A percentile compares a stretch with the other conserved stretches of the same genome.
phyloP scores from a whole-genome alignment of 2,797 vertebrate species.

The Potorous gilbertii region DNA sequence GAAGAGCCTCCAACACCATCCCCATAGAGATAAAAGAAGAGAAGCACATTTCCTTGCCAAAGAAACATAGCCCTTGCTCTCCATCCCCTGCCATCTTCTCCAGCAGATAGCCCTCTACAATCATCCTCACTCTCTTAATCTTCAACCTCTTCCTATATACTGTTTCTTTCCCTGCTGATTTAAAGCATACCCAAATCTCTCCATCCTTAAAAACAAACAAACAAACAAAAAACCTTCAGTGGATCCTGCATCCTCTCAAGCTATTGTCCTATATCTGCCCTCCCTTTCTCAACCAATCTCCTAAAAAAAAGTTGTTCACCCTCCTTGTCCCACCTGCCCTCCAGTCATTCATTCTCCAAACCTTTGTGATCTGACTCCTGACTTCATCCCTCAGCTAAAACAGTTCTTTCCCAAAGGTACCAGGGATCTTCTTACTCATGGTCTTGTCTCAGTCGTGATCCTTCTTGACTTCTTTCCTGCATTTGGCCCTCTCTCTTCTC shows the following conservation, averaged over 20 bases:
- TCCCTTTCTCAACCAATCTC: background rate
- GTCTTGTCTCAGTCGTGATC: no score
- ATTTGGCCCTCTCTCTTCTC: background rate
- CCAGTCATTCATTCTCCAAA: background rate
- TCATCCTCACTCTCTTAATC: background rate
- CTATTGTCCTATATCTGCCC: background rate
- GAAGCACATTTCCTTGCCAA: background rate
- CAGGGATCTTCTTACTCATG: background rate
- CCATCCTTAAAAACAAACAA: background rate
- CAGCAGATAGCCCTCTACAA: background rate
- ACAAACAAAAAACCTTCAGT: background rate
- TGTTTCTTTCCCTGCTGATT: background rate
- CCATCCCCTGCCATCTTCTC: background rate
- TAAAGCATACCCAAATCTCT: background rate
- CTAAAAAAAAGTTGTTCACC: background rate
- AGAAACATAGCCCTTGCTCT: background rate
- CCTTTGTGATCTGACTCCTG: background rate
- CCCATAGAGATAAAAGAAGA: background rate
- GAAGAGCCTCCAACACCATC: background rate
- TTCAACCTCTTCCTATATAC: background rate
- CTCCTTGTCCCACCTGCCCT: background rate
- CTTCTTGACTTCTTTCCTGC: background rate
- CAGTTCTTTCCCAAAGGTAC: background rate
- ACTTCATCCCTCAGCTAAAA: background rate
- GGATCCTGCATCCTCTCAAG: background rate